phyloP scores from a whole-genome alignment of 2,113 vertebrate genomes.

The Brachyhypopomus occidentalis region DNA sequence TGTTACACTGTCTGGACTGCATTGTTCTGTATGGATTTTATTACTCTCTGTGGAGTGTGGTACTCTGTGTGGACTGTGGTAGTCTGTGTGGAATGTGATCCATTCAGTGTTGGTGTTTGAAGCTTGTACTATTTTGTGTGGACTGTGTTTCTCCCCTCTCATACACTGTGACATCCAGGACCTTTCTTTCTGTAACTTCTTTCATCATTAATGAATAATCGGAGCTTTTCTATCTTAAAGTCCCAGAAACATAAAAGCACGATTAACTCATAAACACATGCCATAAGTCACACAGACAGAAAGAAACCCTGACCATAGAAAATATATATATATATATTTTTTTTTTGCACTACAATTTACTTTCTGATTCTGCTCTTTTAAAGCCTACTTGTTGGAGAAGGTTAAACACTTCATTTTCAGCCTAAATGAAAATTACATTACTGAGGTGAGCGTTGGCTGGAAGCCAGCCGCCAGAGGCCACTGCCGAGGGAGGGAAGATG shows the following conservation, averaged over 20 bases:
- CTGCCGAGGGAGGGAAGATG: background rate
- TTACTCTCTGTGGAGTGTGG: background rate
- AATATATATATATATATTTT: background rate
- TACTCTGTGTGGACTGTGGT: background rate
- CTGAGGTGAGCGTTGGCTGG: background rate
- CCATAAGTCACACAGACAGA: background rate
- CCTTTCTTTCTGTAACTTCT: background rate
- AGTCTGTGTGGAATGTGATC: background rate
- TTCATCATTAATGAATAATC: background rate
- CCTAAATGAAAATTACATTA: conserved; percentile 9
- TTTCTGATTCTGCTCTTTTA: background rate
- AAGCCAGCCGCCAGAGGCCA: background rate
- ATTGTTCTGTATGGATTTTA: background rate
- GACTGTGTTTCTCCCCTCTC: background rate
- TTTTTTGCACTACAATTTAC: conserved; percentile 2
- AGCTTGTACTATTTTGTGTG: background rate
- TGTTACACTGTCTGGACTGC: background rate
- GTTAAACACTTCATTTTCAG: conserved; percentile 30
- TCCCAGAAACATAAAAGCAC: background rate
- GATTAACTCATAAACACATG: background rate
- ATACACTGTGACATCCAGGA: background rate
- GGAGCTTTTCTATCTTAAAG: background rate
- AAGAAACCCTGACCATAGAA: background rate
- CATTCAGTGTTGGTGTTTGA: background rate
- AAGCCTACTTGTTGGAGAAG: background rate